Percentiles rank a stretch among this genome's conserved stretches.
Evolutionary conservation across 2,113 vertebrate species (phyloP).

Genomic region (Pluvialis apricaria): DNA sequence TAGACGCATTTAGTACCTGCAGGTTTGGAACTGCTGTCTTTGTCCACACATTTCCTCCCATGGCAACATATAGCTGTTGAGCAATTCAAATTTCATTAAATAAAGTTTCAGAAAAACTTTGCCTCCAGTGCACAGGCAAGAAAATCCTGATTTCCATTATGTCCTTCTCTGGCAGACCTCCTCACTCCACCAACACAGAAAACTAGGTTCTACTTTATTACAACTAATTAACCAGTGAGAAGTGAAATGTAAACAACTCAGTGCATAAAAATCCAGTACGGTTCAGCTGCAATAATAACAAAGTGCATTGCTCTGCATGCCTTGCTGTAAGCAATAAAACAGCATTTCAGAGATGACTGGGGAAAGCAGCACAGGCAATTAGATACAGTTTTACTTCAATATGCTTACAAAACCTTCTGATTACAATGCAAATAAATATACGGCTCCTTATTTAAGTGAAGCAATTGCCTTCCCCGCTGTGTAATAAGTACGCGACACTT

Average conservation of each 20-base stretch:
- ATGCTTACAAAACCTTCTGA: background rate
- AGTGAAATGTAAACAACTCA: background rate
- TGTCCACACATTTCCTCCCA: background rate
- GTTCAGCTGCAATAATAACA: background rate
- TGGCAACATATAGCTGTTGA: background rate
- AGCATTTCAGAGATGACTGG: background rate
- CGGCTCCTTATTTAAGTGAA: background rate
- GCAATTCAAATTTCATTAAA: background rate
- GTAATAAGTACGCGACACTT: background rate
- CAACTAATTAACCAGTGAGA: background rate
- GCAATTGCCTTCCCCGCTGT: background rate
- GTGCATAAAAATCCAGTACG: background rate
- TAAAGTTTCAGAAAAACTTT: background rate
- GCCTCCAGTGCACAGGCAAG: background rate
- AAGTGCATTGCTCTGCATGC: background rate
- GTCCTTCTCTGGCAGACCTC: background rate
- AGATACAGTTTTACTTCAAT: background rate
- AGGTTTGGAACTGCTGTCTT: background rate
- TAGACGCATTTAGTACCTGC: background rate
- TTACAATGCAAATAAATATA: constrained; percentile 7
- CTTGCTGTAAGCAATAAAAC: background rate
- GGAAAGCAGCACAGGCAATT: background rate
- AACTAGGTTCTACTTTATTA: background rate
- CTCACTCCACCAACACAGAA: background rate
- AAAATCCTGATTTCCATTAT: background rate